phyloP scores from a whole-genome alignment of 1,140 invertebrate species.

The Battus philenor region DNA sequence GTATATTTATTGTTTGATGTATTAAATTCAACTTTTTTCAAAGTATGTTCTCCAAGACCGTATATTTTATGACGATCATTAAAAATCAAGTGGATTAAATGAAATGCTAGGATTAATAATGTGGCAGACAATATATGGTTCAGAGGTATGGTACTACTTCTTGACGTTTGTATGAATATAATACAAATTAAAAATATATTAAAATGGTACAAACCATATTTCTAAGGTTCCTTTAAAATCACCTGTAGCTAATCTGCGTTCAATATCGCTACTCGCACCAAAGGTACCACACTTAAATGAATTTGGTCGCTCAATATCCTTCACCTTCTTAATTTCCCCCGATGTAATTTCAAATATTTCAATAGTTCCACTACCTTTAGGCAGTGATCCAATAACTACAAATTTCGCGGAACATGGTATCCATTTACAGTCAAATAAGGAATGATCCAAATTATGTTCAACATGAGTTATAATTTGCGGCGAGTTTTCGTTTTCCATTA shows the following conservation, averaged over 20 bases:
- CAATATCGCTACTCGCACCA: conserved; percentile 87
- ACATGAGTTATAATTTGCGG: conserved; percentile 94
- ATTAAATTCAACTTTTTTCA: too few relatives aligned
- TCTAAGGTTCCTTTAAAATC: conserved; percentile 92
- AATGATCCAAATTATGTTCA: conserved; percentile 90
- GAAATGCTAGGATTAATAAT: too few relatives aligned
- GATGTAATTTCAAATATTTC: conserved; percentile 91
- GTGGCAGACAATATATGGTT: too few relatives aligned
- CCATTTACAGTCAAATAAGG: conserved; percentile 95
- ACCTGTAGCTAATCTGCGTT: conserved; percentile 91
- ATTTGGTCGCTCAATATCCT: conserved; percentile 85
- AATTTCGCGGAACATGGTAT: conserved; percentile 95
- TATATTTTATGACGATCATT: too few relatives aligned
- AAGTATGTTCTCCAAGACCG: too few relatives aligned
- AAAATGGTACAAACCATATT: too few relatives aligned
- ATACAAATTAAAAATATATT: too few relatives aligned
- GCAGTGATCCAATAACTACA: conserved; percentile 89
- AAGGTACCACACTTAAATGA: conserved; percentile 96
- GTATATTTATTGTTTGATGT: too few relatives aligned
- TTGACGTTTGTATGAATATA: too few relatives aligned
- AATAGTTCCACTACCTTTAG: conserved; percentile 89
- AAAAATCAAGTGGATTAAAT: too few relatives aligned
- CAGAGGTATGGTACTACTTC: too few relatives aligned
- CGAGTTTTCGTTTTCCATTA: conserved; percentile 81
- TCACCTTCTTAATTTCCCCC: conserved; percentile 83